Percentiles rank a stretch among this genome's conserved stretches.
Conservation (phyloP, 2,888 invertebrate species). For the Portevinia maculata region DNA sequence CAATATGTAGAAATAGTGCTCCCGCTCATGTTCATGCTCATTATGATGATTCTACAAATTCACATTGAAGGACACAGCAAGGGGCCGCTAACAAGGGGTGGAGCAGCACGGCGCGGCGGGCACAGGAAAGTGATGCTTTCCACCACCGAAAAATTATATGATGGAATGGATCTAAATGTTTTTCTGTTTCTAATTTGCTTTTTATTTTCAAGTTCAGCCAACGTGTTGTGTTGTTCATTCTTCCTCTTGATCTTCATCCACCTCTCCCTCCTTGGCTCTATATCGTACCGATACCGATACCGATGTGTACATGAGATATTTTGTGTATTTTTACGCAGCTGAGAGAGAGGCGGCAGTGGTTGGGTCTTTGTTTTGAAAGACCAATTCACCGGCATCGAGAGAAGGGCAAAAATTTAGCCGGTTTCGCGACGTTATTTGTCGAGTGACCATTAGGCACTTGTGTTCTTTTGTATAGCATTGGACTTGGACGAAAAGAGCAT, state of each 20-base stretch:
- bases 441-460: slow-evolving; percentile 72
- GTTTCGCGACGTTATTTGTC: slow-evolving; percentile 74
- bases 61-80: slow-evolving; percentile 18
- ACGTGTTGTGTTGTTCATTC: slow-evolving; percentile 46
- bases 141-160: slow-evolving; percentile 43
- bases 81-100: not conserved
- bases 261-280: slow-evolving; percentile 14
- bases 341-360: not conserved
- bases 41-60: slow-evolving; percentile 34
- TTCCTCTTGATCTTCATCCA: slow-evolving; percentile 35
- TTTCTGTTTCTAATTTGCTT: slow-evolving; percentile 60
- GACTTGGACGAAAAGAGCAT: slow-evolving; percentile 32
- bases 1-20: slow-evolving; percentile 47
- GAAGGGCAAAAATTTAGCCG: slow-evolving; percentile 71
- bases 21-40: not conserved
- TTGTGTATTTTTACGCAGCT: slow-evolving; percentile 71
- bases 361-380: slow-evolving; percentile 44
- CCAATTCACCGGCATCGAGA: slow-evolving; percentile 52
- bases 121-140: not conserved
- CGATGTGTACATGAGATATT: slow-evolving; percentile 60
- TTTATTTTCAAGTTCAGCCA: slow-evolving; percentile 64
- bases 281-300: slow-evolving; percentile 17
- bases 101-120: not conserved
- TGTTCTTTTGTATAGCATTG: slow-evolving; percentile 66
- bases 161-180: slow-evolving; percentile 65